phyloP scores from a whole-genome alignment of 2,113 vertebrate genomes.

The Megaptera novaeangliae region DNA sequence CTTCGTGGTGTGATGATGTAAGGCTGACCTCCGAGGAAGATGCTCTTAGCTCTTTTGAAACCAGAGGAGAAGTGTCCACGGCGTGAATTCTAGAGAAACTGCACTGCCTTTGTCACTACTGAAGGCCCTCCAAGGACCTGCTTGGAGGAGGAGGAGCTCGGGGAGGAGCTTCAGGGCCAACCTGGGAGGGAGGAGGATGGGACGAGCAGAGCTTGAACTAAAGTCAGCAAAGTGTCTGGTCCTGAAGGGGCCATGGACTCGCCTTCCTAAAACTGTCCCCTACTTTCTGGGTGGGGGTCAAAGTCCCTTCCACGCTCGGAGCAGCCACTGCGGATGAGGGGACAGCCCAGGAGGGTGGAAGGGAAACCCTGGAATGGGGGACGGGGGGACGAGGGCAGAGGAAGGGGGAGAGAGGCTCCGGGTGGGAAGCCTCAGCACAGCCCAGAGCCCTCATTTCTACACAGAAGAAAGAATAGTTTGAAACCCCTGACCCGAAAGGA shows the following conservation, averaged over 20 bases:
- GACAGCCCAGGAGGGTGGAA: background rate
- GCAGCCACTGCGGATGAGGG: background rate
- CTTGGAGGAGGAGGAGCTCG: background rate
- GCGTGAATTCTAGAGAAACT: background rate
- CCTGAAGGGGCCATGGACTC: background rate
- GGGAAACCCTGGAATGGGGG: too few relatives aligned
- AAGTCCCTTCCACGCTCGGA: background rate
- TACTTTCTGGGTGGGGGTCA: background rate
- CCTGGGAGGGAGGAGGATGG: background rate
- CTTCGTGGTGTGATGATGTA: background rate
- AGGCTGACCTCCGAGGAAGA: background rate
- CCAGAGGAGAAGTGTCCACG: background rate
- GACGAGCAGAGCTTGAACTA: background rate
- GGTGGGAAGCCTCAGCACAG: background rate
- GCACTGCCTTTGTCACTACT: background rate
- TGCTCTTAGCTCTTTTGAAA: background rate
- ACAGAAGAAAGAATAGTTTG: constrained; percentile 28
- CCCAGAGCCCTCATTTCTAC: background rate
- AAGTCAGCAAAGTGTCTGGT: background rate
- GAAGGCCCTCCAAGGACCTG: background rate
- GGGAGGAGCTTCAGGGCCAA: background rate
- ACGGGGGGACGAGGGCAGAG: background rate
- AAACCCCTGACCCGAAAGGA: background rate
- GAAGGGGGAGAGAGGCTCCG: accelerated
- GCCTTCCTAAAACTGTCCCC: background rate